A percentile compares a stretch with the other conserved stretches of the same genome.
These are phyloP conservation scores for Semotilus atromaculatus DNA, from an alignment of 2,797 vertebrate genomes.

Conservation along the genomic window DNA sequence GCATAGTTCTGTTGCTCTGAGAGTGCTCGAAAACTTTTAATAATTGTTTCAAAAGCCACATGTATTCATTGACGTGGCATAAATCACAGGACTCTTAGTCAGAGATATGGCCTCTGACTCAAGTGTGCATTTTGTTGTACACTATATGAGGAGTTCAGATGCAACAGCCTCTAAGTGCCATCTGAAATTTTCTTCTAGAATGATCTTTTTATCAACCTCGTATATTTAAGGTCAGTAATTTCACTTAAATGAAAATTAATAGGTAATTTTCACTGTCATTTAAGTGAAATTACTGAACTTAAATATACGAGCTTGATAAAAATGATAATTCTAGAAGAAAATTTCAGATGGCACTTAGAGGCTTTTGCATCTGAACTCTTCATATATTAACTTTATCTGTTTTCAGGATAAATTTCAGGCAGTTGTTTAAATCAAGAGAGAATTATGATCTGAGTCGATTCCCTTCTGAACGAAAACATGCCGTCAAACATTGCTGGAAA, in stretches of 20 bases:
- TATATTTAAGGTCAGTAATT: too few relatives aligned
- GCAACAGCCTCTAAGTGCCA: too few relatives aligned
- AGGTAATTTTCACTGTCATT: too few relatives aligned
- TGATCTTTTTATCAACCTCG: too few relatives aligned
- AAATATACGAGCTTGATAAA: too few relatives aligned
- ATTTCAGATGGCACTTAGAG: too few relatives aligned
- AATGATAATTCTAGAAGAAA: too few relatives aligned
- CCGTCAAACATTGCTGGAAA: constrained; percentile 9
- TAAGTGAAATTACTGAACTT: too few relatives aligned
- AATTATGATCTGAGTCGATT: neutral
- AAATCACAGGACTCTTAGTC: neutral
- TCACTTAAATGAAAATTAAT: too few relatives aligned
- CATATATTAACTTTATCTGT: constrained; percentile 13
- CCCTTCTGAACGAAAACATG: neutral
- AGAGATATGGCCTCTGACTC: neutral
- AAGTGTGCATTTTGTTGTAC: constrained; percentile 2
- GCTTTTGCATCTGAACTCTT: too few relatives aligned
- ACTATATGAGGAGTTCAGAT: too few relatives aligned
- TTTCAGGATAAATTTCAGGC: neutral
- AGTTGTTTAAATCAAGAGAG: constrained; percentile 24
- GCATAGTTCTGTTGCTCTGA: neutral
- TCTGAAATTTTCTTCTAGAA: too few relatives aligned
- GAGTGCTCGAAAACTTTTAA: neutral
- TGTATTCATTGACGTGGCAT: neutral
- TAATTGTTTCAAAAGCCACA: constrained; percentile 9